These are phyloP conservation scores for Conus canariensis DNA, from an alignment of 2,888 invertebrate species.

Conservation along the genomic window DNA sequence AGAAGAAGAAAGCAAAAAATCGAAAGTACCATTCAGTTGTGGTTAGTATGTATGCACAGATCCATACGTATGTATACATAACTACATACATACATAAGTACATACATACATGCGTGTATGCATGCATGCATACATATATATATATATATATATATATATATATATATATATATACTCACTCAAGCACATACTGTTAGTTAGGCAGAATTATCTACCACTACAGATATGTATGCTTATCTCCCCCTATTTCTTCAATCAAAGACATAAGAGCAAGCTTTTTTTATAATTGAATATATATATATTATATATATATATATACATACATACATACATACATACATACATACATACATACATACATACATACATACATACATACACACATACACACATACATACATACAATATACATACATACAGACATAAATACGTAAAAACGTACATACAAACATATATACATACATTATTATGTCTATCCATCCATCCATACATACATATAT, in stretches of 20 bases:
- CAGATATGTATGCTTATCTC: too few relatives aligned
- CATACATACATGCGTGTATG: not conserved
- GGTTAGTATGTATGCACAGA: not conserved
- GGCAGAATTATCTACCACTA: too few relatives aligned
- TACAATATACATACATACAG: not conserved
- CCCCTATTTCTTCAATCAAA: too few relatives aligned
- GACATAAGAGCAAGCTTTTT: too few relatives aligned
- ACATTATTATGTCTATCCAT: not conserved
- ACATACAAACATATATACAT: not conserved
- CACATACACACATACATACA: not conserved
- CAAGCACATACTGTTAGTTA: too few relatives aligned
- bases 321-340: not conserved
- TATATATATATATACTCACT: too few relatives aligned
- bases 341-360: not conserved
- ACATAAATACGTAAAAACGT: not conserved
- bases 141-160: not conserved
- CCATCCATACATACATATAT: not conserved
- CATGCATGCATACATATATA: constrained; percentile 1
- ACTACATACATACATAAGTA: not conserved
- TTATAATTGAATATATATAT: too few relatives aligned
- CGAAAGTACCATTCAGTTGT: too few relatives aligned
- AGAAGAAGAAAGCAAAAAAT: too few relatives aligned
- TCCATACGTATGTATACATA: not conserved
- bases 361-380: not conserved
- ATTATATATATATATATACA: not conserved